Conservation (phyloP, 1,140 invertebrate genomes). For the Trachymyrmex septentrionalis region DNA sequence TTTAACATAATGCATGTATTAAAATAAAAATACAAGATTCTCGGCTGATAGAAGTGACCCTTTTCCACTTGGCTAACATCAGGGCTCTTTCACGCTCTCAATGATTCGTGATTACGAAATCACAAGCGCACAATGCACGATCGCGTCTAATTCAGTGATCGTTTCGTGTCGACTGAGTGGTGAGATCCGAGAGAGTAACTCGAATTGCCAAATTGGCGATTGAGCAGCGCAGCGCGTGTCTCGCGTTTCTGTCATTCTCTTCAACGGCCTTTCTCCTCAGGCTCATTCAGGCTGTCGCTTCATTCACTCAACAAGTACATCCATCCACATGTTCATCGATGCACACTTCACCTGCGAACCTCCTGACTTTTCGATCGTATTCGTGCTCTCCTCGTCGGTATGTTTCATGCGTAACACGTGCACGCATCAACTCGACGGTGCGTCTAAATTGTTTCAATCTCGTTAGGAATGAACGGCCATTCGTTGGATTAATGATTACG, state of each 20-base stretch:
- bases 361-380: neutral
- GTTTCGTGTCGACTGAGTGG: neutral
- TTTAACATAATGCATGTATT: neutral
- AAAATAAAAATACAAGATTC: neutral
- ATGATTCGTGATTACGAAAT: neutral
- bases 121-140: neutral
- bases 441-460: slow-evolving; percentile 15
- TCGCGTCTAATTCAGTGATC: neutral
- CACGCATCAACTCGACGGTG: slow-evolving; percentile 4
- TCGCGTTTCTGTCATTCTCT: slow-evolving; percentile 16
- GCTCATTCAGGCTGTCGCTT: neutral
- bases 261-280: neutral
- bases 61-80: neutral
- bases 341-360: neutral
- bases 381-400: slow-evolving; percentile 1
- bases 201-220: slow-evolving; percentile 33
- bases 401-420: neutral
- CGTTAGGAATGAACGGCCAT: slow-evolving; percentile 8
- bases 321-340: neutral
- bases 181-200: neutral
- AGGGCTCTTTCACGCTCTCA: neutral
- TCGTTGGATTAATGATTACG: slow-evolving; percentile 29
- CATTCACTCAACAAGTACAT: slow-evolving; percentile 1
- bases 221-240: slow-evolving; percentile 15
- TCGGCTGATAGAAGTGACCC: neutral